Conservation (phyloP, 2,113 vertebrate genomes). For the Eupsittula cactorum region DNA sequence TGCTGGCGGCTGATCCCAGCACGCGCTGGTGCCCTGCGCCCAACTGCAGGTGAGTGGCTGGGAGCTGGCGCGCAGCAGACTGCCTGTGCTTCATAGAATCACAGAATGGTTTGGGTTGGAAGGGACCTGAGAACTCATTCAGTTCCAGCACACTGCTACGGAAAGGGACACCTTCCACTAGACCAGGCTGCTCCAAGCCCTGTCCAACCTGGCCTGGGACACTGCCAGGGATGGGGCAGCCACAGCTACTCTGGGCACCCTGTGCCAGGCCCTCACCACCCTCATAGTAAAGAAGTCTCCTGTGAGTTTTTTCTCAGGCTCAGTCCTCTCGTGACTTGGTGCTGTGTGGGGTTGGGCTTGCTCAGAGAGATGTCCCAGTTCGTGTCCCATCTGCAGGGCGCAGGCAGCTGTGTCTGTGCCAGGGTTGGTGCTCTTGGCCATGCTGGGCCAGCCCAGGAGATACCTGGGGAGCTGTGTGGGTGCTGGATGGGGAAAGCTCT, state of each 20-base stretch:
- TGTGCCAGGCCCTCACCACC: background rate
- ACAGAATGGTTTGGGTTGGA: background rate
- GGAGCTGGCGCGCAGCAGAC: background rate
- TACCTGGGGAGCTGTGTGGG: background rate
- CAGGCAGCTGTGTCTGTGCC: background rate
- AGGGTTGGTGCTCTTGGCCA: background rate
- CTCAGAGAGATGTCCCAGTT: accelerated
- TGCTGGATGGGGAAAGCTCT: background rate
- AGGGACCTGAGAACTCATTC: background rate
- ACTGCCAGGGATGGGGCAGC: background rate
- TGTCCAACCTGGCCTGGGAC: background rate
- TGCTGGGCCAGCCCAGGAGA: accelerated
- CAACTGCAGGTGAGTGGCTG: slow-evolving; percentile 80
- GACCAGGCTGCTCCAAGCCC: background rate
- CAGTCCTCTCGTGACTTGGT: accelerated
- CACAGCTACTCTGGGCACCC: background rate
- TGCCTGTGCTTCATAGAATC: background rate
- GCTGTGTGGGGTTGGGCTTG: accelerated
- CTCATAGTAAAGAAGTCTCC: background rate
- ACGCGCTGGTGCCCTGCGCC: slow-evolving; percentile 87
- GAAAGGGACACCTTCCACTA: background rate
- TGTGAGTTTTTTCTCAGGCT: background rate
- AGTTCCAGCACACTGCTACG: background rate
- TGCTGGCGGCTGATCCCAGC: slow-evolving; percentile 80
- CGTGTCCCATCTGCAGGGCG: background rate